Evolutionary conservation across 2,113 vertebrate species (phyloP).

Genomic region (Engystomops pustulosus): DNA sequence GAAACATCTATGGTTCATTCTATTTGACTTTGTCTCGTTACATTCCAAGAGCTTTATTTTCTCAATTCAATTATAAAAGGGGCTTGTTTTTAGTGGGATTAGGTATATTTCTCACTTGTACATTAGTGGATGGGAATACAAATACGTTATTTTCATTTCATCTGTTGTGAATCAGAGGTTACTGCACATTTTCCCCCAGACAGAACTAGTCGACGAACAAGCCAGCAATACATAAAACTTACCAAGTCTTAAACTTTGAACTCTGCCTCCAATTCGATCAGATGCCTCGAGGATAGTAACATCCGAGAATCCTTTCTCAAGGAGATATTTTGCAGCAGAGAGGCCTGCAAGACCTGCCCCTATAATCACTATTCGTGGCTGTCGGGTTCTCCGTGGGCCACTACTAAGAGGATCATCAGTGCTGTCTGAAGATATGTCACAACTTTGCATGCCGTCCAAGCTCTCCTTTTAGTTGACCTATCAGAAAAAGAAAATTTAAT

Average conservation of each 20-base stretch:
- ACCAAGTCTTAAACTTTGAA: slow-evolving; percentile 93
- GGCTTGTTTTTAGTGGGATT: too few relatives aligned
- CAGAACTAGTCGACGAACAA: too few relatives aligned
- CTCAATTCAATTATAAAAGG: too few relatives aligned
- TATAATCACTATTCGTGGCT: slow-evolving; percentile 97
- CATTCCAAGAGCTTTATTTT: too few relatives aligned
- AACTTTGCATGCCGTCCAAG: slow-evolving; percentile 99
- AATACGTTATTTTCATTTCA: too few relatives aligned
- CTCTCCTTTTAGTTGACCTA: slow-evolving; percentile 92
- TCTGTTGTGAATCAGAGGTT: too few relatives aligned
- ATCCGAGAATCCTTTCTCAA: slow-evolving; percentile 93
- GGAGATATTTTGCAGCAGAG: slow-evolving; percentile 87
- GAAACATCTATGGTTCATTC: too few relatives aligned
- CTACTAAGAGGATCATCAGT: slow-evolving; percentile 99
- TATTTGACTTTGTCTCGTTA: too few relatives aligned
- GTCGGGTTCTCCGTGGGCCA: slow-evolving; percentile 86
- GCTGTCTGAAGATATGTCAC: slow-evolving; percentile 99
- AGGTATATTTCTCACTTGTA: too few relatives aligned
- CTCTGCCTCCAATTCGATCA: slow-evolving; percentile 90
- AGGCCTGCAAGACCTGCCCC: slow-evolving; percentile 96
- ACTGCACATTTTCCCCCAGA: too few relatives aligned
- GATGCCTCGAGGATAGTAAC: slow-evolving; percentile 95
- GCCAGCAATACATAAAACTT: slow-evolving; percentile 63
- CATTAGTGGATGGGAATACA: too few relatives aligned
- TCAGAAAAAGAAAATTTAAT: fast-evolving